Conservation (phyloP, 2,113 vertebrate genomes). For the Aphyosemion australe region DNA sequence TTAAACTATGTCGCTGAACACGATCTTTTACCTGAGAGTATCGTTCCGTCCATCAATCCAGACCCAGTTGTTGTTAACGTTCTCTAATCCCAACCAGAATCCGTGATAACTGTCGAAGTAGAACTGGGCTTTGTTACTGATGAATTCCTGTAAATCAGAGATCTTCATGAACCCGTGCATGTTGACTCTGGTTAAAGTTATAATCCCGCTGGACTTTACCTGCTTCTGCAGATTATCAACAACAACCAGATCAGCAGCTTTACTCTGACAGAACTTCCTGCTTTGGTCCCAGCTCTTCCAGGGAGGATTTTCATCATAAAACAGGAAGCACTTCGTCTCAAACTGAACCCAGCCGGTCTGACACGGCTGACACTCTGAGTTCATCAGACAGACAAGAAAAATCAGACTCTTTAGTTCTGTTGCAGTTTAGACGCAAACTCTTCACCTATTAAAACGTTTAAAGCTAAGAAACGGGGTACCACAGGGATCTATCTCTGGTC, state of each 20-base stretch:
- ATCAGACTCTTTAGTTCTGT: too few species aligned
- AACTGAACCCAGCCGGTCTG: conserved; percentile 2
- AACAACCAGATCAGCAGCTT: conserved; percentile 15
- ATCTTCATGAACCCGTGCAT: not conserved
- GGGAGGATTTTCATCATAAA: accelerated
- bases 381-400: not conserved
- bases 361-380: conserved; percentile 47
- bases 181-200: too few species aligned
- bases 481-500: too few species aligned
- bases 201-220: conserved; percentile 30
- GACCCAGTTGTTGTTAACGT: not conserved
- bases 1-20: too few species aligned
- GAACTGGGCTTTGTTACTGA: accelerated
- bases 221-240: conserved; percentile 22
- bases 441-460: too few species aligned
- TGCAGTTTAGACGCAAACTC: too few species aligned
- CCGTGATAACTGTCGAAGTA: accelerated
- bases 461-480: not conserved
- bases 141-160: conserved; percentile 42
- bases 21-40: conserved; percentile 23
- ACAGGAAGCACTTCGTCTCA: conserved; percentile 48
- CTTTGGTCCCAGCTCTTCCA: not conserved
- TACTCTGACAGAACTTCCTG: accelerated
- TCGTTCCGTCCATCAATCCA: conserved; percentile 42
- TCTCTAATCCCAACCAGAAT: conserved; percentile 37